These are phyloP conservation scores for Megalops atlanticus DNA, from an alignment of 2,113 vertebrate genomes.

Conservation along the genomic window DNA sequence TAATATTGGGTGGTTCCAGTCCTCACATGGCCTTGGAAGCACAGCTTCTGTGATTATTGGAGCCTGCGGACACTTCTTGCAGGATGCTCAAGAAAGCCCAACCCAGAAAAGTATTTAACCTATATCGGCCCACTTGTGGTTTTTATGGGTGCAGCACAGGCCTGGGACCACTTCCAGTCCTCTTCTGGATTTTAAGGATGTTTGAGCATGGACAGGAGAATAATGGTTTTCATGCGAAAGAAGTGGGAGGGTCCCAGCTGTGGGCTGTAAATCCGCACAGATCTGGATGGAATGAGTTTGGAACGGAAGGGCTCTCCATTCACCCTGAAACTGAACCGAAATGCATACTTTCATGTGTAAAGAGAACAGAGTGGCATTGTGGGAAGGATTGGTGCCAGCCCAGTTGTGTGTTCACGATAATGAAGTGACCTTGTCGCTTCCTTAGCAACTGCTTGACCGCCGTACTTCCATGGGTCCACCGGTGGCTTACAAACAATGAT, in stretches of 20 bases:
- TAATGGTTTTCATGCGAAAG: constrained; percentile 18
- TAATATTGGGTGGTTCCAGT: neutral
- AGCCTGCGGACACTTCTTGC: no score
- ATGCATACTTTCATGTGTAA: neutral
- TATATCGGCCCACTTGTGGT: no score
- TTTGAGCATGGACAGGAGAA: neutral
- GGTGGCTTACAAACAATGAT: no score
- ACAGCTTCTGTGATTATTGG: no score
- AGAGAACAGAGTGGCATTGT: neutral
- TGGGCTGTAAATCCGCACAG: constrained; percentile 42
- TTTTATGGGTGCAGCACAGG: neutral
- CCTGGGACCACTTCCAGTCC: constrained; percentile 4
- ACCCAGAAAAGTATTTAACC: no score
- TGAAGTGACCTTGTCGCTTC: no score
- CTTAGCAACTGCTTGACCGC: no score
- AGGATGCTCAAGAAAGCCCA: no score
- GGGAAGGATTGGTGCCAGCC: neutral
- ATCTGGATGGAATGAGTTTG: constrained; percentile 14
- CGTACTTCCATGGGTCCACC: no score
- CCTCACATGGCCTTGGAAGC: neutral
- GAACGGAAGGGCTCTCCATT: neutral
- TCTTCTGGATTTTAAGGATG: neutral
- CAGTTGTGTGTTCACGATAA: no score
- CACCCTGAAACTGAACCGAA: neutral
- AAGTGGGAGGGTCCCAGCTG: constrained; percentile 31